Evolutionary conservation across 1,140 invertebrate species (phyloP).

Genomic region (Tyrophagus putrescentiae): DNA sequence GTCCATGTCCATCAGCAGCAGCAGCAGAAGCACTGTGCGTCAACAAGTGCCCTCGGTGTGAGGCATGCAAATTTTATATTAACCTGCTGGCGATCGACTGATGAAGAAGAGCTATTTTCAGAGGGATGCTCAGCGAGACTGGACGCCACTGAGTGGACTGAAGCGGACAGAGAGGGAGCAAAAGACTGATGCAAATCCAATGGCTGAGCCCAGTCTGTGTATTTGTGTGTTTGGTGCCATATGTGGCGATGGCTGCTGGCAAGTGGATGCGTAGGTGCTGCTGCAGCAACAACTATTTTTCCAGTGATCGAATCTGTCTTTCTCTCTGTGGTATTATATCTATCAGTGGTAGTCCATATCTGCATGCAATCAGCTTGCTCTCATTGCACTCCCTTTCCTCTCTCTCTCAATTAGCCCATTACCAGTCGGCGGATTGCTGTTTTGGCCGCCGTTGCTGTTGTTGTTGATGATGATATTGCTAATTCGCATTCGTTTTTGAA

Average conservation of each 20-base stretch:
- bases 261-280: slow-evolving; percentile 2
- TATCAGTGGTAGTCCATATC: too few species aligned
- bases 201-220: too few species aligned
- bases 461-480: too few species aligned
- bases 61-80: slow-evolving; percentile 5
- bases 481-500: too few species aligned
- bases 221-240: slow-evolving; percentile 9
- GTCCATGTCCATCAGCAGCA: neutral
- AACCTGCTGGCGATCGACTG: neutral
- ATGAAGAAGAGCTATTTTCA: slow-evolving; percentile 8
- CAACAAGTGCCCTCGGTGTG: neutral
- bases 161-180: too few species aligned
- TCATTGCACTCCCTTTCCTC: too few species aligned
- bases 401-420: neutral
- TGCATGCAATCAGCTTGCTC: too few species aligned
- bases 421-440: neutral
- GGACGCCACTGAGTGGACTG: too few species aligned
- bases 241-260: slow-evolving; percentile 4
- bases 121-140: neutral
- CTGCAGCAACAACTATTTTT: neutral
- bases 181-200: too few species aligned
- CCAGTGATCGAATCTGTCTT: neutral
- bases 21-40: neutral
- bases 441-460: too few species aligned
- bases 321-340: neutral